Evolutionary conservation across 2,888 invertebrate genomes (phyloP).

Genomic region (Lepidocyrtinus sp.): DNA sequence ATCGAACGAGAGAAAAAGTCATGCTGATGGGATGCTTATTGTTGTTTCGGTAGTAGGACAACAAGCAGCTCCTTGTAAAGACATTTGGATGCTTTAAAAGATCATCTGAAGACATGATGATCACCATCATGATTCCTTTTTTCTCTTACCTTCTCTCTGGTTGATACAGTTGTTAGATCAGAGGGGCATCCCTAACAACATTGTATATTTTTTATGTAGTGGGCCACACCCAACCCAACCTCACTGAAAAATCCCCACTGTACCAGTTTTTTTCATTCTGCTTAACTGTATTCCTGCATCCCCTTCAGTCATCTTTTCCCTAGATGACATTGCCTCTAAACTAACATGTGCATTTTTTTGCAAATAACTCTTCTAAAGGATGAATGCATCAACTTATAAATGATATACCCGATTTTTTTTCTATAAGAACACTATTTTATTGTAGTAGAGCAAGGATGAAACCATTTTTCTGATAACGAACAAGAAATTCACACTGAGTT

Average conservation of each 20-base stretch:
- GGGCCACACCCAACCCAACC: slow-evolving; percentile 46
- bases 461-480: neutral
- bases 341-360: no score
- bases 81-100: no score
- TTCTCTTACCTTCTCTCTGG: no score
- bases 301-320: neutral
- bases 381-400: slow-evolving; percentile 10
- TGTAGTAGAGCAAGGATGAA: slow-evolving; percentile 12
- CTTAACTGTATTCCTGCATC: neutral
- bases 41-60: neutral
- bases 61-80: neutral
- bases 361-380: no score
- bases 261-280: slow-evolving; percentile 12
- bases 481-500: no score
- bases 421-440: neutral
- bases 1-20: no score
- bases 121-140: no score
- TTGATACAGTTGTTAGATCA: slow-evolving; percentile 10
- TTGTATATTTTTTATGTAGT: slow-evolving; percentile 7
- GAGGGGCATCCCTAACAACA: slow-evolving; percentile 1
- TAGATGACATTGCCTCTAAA: neutral
- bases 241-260: slow-evolving; percentile 10
- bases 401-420: slow-evolving; percentile 2
- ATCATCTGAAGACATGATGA: no score
- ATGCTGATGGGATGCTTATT: no score